Evolutionary conservation across 2,888 invertebrate genomes (phyloP).

Genomic region (Acleris laterana): DNA sequence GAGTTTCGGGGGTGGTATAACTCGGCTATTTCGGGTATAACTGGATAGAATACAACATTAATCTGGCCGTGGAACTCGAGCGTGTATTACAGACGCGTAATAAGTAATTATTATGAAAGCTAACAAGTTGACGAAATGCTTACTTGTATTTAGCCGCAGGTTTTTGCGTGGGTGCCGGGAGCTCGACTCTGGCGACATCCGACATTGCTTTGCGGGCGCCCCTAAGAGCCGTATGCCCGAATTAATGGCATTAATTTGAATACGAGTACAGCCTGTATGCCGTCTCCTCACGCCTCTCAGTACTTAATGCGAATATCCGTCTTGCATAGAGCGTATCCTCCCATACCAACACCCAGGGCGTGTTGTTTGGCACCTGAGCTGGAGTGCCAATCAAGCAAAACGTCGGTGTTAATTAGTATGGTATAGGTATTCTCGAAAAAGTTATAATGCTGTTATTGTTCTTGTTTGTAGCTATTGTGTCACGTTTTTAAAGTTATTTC

Average conservation of each 20-base stretch:
- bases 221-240: conserved; percentile 50
- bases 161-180: conserved; percentile 2
- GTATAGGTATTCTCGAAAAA: neutral
- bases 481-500: too few relatives aligned
- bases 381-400: conserved; percentile 62
- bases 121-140: conserved; percentile 37
- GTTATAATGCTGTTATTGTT: neutral
- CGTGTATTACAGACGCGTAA: conserved; percentile 25
- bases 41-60: conserved; percentile 21
- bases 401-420: neutral
- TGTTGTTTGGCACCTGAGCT: conserved; percentile 66
- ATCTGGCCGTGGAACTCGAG: conserved; percentile 26
- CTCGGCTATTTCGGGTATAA: conserved; percentile 16
- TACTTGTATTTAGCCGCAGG: conserved; percentile 23
- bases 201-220: conserved; percentile 47
- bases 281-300: conserved; percentile 54
- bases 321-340: conserved; percentile 53
- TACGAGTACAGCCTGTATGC: conserved; percentile 65
- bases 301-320: conserved; percentile 63
- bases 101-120: conserved; percentile 42
- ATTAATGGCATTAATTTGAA: conserved; percentile 74
- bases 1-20: conserved; percentile 3
- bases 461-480: neutral
- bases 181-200: conserved; percentile 21
- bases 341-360: conserved; percentile 55